Conservation (phyloP, 2,113 vertebrate species). For the Illadopsis cleaveri region DNA sequence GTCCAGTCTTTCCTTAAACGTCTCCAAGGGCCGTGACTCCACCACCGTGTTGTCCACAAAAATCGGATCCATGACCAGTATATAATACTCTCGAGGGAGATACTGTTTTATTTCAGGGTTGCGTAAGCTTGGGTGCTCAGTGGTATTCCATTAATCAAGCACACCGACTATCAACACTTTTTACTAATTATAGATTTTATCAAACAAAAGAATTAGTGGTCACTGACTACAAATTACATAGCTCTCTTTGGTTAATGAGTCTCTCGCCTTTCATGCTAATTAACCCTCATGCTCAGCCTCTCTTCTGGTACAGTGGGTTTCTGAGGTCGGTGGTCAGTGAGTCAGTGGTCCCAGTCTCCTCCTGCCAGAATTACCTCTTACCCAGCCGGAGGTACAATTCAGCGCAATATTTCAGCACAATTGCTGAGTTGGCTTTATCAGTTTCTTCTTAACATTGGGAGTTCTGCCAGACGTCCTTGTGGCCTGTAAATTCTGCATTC, state of each 20-base stretch:
- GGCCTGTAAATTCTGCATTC: neutral
- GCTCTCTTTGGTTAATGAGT: neutral
- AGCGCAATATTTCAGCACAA: neutral
- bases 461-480: neutral
- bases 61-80: neutral
- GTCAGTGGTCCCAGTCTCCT: no score
- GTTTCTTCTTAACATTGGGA: neutral
- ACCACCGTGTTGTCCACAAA: neutral
- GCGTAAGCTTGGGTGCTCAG: neutral
- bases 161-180: neutral
- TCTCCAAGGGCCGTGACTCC: neutral
- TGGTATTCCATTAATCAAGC: neutral
- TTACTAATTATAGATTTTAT: neutral
- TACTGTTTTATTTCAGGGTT: neutral
- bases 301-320: neutral
- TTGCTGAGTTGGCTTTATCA: neutral
- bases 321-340: neutral
- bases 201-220: neutral
- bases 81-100: neutral
- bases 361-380: neutral
- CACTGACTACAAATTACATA: neutral
- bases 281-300: no score
- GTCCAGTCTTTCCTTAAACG: neutral
- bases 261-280: rapidly evolving
- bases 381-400: no score